Conservation (phyloP, 2,797 vertebrate species). For the Apogon talboti region DNA sequence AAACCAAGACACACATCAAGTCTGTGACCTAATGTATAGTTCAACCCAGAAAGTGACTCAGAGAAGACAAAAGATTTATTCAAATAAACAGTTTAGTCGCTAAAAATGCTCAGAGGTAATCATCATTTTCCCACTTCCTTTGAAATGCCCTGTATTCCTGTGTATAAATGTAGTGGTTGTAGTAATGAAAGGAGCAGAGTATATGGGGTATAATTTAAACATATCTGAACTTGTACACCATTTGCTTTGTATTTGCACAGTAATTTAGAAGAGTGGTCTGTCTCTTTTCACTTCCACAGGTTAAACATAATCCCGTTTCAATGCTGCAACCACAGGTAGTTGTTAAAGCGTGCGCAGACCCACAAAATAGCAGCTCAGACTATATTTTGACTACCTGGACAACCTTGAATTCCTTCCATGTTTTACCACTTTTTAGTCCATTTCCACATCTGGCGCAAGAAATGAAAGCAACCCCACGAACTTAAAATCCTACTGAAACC, state of each 20-base stretch:
- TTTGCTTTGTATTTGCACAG: constrained; percentile 33
- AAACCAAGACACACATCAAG: background rate
- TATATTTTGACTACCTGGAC: constrained; percentile 41
- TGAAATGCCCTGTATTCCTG: background rate
- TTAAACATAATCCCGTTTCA: constrained; percentile 29
- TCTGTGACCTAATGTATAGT: too few species aligned
- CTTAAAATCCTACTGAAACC: constrained; percentile 14
- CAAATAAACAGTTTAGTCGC: background rate
- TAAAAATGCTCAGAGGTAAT: too few species aligned
- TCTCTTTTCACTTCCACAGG: constrained; percentile 30
- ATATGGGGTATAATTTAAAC: constrained; percentile 21
- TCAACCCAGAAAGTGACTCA: too few species aligned
- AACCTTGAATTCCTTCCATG: constrained; percentile 24
- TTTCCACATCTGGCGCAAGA: constrained; percentile 16
- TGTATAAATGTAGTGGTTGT: background rate
- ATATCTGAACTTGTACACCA: constrained; percentile 35
- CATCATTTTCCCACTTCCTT: too few species aligned
- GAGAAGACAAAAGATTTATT: background rate
- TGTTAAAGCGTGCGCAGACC: background rate
- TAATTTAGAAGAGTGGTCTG: constrained; percentile 20
- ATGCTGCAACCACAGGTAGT: background rate
- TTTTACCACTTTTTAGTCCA: constrained; percentile 30
- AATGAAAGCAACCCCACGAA: constrained; percentile 19
- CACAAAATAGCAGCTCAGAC: constrained; percentile 13
- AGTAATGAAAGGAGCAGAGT: background rate